Evolutionary conservation across 2,888 invertebrate genomes (phyloP), one percentile per base, ranked within the genome.

Genomic region (Melipona beecheii): DNA sequence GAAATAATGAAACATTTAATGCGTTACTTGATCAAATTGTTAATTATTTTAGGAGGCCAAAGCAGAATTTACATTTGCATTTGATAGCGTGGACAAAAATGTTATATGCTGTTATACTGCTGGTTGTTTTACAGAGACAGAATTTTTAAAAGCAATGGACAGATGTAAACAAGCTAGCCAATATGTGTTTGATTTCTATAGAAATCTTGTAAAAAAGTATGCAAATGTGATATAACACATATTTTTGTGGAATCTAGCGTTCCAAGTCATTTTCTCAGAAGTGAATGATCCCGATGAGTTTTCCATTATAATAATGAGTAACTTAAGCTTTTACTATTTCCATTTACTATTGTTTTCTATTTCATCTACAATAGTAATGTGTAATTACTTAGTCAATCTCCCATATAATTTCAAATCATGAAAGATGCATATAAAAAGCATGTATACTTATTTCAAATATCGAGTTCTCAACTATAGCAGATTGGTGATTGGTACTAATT

Each of bases 131-230:
- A 96, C 96, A 78, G 95, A 96, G 86, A 95, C 95, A 5, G 96
- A 97, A 73, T 97, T 97, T 92, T 95, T 96, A 85, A 96, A 97
- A 87, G 96, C 97, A 0, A 91, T 97, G 86, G 95, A 95, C 77
- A 95, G 96, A 84, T 97, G 97, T 91, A 96, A 96, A 82, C 95
- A 96, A 60, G 97, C 97, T 70, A 97, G 97, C 93, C 95, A 95
- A 81, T 94, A 96, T 72, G 95, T 98, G 56, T 98, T 98, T 93
- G 95, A 95, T 56, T 98, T 97, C 95, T 98, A 97, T 93, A 95
- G 97, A 90, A 95, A 96, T 76, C 95, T 96, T 81, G 96, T 97
- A 64, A 95, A 93, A 83, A 96, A 96, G 91, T 96, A 96, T 94
- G 95, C 95, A 5, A 92, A 87, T 71, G 74, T 86, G 70, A 91